Evolutionary conservation across 2,113 vertebrate genomes (phyloP).

Genomic region (Taxidea taxus): DNA sequence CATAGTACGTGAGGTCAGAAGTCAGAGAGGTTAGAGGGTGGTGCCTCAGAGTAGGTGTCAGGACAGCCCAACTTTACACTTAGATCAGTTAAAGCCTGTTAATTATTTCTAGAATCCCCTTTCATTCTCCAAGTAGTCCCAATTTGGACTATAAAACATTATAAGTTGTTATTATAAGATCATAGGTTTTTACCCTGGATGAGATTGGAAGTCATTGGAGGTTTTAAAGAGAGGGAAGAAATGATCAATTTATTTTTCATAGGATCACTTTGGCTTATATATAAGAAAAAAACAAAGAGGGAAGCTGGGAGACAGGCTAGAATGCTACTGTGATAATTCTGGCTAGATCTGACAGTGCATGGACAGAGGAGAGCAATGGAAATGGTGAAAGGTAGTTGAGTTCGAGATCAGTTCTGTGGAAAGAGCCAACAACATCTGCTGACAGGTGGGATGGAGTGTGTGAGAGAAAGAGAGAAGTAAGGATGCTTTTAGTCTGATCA

Average conservation of each 20-base stretch:
- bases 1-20: background rate
- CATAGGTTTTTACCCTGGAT: constrained; percentile 3
- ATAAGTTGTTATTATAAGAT: background rate
- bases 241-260: background rate
- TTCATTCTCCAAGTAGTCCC: background rate
- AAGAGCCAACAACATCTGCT: background rate
- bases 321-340: background rate
- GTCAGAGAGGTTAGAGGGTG: background rate
- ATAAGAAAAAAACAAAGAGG: constrained; percentile 1
- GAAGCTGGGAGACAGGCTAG: background rate
- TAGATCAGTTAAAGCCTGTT: background rate
- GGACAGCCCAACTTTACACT: background rate
- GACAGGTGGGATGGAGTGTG: background rate
- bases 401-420: background rate
- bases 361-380: background rate
- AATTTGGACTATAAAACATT: background rate
- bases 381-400: background rate
- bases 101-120: background rate
- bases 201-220: background rate
- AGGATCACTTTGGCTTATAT: background rate
- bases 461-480: background rate
- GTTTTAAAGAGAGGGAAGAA: constrained; percentile 8
- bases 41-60: background rate
- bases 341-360: background rate
- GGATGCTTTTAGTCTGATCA: background rate